A percentile compares a stretch with the other conserved stretches of the same genome.
These are phyloP conservation scores for Bombus superbus DNA, from an alignment of 1,140 invertebrate species.

Conservation along the genomic window DNA sequence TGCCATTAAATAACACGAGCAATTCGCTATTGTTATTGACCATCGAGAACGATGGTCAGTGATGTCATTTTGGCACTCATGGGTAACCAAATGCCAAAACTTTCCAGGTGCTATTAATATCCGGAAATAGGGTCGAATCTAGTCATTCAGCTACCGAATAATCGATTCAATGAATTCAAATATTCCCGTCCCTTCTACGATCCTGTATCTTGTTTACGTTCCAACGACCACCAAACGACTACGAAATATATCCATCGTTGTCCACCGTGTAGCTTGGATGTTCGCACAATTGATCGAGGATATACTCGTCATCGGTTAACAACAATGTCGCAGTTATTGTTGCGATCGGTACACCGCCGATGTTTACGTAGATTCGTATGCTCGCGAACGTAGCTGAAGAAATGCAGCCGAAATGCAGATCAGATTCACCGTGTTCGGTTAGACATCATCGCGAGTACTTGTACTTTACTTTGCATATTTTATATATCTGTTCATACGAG, in stretches of 20 bases:
- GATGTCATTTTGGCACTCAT: conserved; percentile 33
- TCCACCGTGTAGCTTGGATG: no score
- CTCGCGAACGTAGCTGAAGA: no score
- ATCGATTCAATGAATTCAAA: conserved; percentile 24
- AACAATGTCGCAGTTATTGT: no score
- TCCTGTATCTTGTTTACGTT: not conserved
- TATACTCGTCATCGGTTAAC: no score
- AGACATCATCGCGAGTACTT: not conserved
- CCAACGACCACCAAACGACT: no score
- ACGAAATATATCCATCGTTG: not conserved
- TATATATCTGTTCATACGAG: not conserved
- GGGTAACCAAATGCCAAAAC: conserved; percentile 34
- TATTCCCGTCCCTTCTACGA: not conserved
- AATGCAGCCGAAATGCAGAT: no score
- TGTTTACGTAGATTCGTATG: not conserved
- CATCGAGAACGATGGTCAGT: not conserved
- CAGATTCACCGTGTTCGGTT: no score
- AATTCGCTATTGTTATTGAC: conserved; percentile 19
- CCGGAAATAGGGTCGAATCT: conserved; percentile 16
- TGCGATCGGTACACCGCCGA: not conserved
- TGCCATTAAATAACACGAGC: conserved; percentile 1
- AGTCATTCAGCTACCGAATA: conserved; percentile 22
- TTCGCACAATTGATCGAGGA: no score
- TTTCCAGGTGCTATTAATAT: conserved; percentile 42
- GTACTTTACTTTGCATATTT: not conserved